phyloP scores from a whole-genome alignment of 2,113 vertebrate species.

The human region GRCh38 chr14:90851501-90852000 shows the following conservation, averaged over 20 bases:
- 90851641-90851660: neutral
- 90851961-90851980: neutral
- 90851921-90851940: neutral
- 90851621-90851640: neutral
- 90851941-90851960: neutral
- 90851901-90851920: neutral
- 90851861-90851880: neutral
- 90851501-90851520: neutral
- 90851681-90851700: neutral
- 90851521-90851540: neutral
- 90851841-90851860: neutral
- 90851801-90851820: neutral
- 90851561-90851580: neutral
- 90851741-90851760: neutral
- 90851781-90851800: neutral
- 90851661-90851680: neutral
- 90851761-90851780: neutral
- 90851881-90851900: neutral
- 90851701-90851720: neutral
- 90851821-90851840: accelerated
- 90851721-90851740: neutral
- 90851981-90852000: neutral
- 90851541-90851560: neutral
- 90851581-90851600: neutral
- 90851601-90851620: neutral